Evolutionary conservation across 2,888 invertebrate species (phyloP).

Genomic region (Leucophora obtusa): DNA sequence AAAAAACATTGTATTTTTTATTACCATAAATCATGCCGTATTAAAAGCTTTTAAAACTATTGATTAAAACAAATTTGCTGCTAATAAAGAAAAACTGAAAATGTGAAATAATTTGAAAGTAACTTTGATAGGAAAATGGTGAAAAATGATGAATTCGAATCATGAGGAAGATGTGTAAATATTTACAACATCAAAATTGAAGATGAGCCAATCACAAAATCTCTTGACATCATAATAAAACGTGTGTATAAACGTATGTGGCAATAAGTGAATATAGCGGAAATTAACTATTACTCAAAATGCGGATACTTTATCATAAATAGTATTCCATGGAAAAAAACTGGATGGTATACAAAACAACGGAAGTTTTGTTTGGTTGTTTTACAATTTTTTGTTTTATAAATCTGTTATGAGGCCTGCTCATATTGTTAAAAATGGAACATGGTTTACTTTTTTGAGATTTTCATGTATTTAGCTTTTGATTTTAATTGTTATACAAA

Average conservation of each 20-base stretch:
- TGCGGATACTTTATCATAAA: conserved; percentile 55
- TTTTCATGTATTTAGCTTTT: conserved; percentile 34
- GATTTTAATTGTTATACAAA: conserved; percentile 48
- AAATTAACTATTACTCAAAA: conserved; percentile 49
- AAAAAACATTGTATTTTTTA: neutral
- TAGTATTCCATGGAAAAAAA: conserved; percentile 27
- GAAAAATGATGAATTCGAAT: conserved; percentile 16
- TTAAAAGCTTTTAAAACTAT: neutral
- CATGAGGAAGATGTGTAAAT: conserved; percentile 49
- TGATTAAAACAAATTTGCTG: conserved; percentile 1
- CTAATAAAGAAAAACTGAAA: conserved; percentile 11
- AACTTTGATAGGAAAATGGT: neutral
- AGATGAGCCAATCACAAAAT: conserved; percentile 29
- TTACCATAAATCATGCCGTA: conserved; percentile 4
- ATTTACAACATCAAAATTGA: conserved; percentile 25
- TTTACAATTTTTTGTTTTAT: conserved; percentile 9
- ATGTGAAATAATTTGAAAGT: conserved; percentile 28
- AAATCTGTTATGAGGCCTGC: conserved; percentile 42
- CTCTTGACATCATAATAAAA: conserved; percentile 11
- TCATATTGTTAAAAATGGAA: conserved; percentile 45
- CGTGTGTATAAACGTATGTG: neutral
- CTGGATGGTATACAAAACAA: conserved; percentile 28
- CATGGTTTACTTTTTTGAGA: conserved; percentile 47
- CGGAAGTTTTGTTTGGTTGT: conserved; percentile 48
- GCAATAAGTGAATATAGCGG: conserved; percentile 39